These are phyloP conservation scores for Potamarius usumacintae DNA, from an alignment of 2,113 vertebrate genomes.

Conservation along the genomic window DNA sequence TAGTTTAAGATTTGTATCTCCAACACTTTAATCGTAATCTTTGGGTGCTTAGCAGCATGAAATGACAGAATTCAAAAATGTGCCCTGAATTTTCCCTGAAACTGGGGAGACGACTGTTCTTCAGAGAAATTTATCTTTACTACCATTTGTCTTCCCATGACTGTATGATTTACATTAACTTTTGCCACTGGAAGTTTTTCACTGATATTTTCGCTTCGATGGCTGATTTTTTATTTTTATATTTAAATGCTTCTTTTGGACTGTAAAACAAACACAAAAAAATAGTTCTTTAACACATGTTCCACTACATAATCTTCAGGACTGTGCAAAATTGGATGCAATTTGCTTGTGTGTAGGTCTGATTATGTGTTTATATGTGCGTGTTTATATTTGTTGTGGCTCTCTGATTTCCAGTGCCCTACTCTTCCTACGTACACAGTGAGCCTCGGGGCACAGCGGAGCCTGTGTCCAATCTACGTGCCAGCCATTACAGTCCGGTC, in stretches of 20 bases:
- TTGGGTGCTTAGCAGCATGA: neutral
- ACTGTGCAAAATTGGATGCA: neutral
- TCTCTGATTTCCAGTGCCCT: slow-evolving; percentile 77
- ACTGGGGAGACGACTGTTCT: neutral
- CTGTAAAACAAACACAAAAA: neutral
- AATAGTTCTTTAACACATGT: neutral
- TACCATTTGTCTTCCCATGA: neutral
- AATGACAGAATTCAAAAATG: neutral
- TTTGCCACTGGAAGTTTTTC: neutral
- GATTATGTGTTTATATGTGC: slow-evolving; percentile 5
- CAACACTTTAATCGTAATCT: neutral
- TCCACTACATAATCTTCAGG: neutral
- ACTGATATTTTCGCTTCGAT: neutral
- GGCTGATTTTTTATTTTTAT: neutral
- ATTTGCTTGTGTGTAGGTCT: neutral
- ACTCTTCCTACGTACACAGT: slow-evolving; percentile 74
- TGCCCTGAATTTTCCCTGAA: neutral
- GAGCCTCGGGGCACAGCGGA: slow-evolving; percentile 73
- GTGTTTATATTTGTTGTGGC: slow-evolving; percentile 59
- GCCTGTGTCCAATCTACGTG: slow-evolving; percentile 74
- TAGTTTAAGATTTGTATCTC: neutral
- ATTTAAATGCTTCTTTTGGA: neutral
- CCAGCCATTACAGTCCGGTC: slow-evolving; percentile 80
- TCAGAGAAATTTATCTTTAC: neutral
- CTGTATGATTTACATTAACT: neutral